Conservation (phyloP, 1,140 invertebrate genomes). For the Dolichoris vasculosae region DNA sequence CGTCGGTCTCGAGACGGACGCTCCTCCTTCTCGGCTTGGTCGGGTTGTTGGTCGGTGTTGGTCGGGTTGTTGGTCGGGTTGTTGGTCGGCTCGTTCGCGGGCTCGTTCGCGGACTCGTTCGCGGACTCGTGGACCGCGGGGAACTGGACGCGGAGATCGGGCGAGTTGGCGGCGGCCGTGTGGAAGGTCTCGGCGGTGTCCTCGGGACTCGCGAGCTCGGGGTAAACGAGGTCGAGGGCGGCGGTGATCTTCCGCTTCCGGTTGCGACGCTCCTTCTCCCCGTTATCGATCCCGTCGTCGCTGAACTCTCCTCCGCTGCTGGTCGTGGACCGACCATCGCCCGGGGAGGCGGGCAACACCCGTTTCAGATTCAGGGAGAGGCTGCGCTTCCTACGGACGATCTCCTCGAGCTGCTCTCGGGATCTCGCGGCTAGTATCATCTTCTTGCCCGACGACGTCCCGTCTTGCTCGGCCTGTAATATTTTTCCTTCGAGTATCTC, state of each 20-base stretch:
- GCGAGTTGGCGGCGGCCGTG: conserved; percentile 77
- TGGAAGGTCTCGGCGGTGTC: conserved; percentile 83
- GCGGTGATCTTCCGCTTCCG: conserved; percentile 69
- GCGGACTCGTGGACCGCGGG: neutral
- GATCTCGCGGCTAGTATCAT: conserved; percentile 71
- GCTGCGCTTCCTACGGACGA: conserved; percentile 70
- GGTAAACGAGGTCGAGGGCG: conserved; percentile 64
- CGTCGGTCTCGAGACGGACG: conserved; percentile 52
- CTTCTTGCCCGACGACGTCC: conserved; percentile 71
- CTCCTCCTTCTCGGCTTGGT: neutral
- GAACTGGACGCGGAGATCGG: conserved; percentile 61
- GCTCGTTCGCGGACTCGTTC: neutral
- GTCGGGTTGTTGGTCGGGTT: neutral
- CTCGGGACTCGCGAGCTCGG: conserved; percentile 68
- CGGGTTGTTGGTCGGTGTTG: neutral
- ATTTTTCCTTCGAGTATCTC: no score
- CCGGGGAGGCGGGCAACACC: conserved; percentile 64
- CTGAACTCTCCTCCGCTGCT: conserved; percentile 32
- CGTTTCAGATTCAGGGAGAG: conserved; percentile 70
- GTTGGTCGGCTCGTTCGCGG: neutral
- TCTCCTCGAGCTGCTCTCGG: conserved; percentile 73
- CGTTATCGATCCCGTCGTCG: conserved; percentile 55
- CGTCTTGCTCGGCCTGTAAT: conserved; percentile 63
- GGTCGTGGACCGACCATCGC: conserved; percentile 56
- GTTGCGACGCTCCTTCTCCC: conserved; percentile 55